Evolutionary conservation across 2,797 vertebrate genomes (phyloP).

Genomic region (Rhinella marina): DNA sequence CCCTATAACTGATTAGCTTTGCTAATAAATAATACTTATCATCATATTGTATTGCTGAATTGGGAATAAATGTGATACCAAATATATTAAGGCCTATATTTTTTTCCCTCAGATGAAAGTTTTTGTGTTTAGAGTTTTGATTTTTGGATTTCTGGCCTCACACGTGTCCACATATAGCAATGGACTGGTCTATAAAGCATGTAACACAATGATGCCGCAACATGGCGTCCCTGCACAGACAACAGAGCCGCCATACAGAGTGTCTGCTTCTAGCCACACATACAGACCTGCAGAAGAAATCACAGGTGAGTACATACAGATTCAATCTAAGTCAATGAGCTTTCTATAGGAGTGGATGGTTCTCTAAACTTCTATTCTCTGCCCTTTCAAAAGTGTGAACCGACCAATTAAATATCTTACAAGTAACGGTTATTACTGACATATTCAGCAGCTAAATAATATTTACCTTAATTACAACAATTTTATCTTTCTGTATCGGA

Average conservation of each 20-base stretch:
- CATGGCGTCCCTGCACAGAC: slow-evolving; percentile 24
- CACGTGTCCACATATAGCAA: slow-evolving; percentile 11
- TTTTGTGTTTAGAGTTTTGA: not conserved
- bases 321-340: not conserved
- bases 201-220: slow-evolving; percentile 41
- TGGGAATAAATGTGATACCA: not conserved
- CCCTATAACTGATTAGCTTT: not conserved
- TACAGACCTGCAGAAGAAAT: slow-evolving; percentile 51
- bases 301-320: slow-evolving; percentile 25
- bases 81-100: not conserved
- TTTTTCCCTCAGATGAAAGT: slow-evolving; percentile 37
- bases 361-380: not conserved
- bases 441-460: too few species aligned
- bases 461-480: too few species aligned
- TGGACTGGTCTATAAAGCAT: slow-evolving; percentile 16
- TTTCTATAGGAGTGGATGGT: not conserved
- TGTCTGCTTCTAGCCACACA: slow-evolving; percentile 42
- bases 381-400: too few species aligned
- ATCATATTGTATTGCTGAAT: not conserved
- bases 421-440: not conserved
- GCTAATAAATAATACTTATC: not conserved
- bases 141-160: slow-evolving; percentile 22
- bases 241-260: slow-evolving; percentile 6
- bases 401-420: too few species aligned
- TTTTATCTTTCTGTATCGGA: too few species aligned